A percentile compares a stretch with the other conserved stretches of the same genome.
These are phyloP conservation scores for Bufo bufo DNA, from an alignment of 2,113 vertebrate genomes.

Conservation along the genomic window DNA sequence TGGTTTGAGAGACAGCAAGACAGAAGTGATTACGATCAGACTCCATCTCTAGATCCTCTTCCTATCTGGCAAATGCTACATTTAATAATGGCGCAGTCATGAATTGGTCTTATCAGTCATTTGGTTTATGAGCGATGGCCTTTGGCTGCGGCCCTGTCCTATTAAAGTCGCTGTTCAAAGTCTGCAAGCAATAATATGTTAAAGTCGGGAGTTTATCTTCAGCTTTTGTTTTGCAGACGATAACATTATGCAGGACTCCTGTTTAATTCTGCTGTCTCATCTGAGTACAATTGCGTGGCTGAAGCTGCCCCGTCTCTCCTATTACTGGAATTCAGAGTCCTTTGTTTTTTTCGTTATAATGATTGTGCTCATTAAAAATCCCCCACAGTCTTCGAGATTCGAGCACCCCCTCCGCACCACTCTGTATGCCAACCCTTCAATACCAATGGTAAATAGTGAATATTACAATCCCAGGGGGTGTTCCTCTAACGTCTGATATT, in stretches of 20 bases:
- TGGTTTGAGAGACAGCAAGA: background rate
- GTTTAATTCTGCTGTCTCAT: slow-evolving; percentile 14
- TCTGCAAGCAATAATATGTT: background rate
- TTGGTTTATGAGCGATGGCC: slow-evolving; percentile 12
- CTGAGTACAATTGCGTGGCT: background rate
- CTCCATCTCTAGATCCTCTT: background rate
- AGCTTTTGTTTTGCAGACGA: background rate
- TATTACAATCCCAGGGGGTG: slow-evolving; percentile 13
- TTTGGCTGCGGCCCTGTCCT: slow-evolving; percentile 13
- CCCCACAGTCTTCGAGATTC: background rate
- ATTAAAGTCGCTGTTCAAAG: background rate
- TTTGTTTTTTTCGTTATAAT: slow-evolving; percentile 2
- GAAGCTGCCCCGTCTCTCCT: background rate
- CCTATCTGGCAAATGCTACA: slow-evolving; percentile 31
- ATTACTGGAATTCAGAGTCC: background rate
- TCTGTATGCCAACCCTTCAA: slow-evolving; percentile 9
- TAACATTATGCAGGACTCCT: slow-evolving; percentile 31
- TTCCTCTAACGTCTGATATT: background rate
- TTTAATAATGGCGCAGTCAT: slow-evolving; percentile 36
- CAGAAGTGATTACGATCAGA: slow-evolving; percentile 9
- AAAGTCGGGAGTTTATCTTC: background rate
- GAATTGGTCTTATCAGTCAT: slow-evolving; percentile 21
- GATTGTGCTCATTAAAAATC: slow-evolving; percentile 30
- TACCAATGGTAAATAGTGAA: slow-evolving; percentile 8
- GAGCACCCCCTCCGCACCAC: background rate